Base-by-base conservation (phyloP, 2,888 invertebrate species). In the Ophioninae sp. region DNA sequence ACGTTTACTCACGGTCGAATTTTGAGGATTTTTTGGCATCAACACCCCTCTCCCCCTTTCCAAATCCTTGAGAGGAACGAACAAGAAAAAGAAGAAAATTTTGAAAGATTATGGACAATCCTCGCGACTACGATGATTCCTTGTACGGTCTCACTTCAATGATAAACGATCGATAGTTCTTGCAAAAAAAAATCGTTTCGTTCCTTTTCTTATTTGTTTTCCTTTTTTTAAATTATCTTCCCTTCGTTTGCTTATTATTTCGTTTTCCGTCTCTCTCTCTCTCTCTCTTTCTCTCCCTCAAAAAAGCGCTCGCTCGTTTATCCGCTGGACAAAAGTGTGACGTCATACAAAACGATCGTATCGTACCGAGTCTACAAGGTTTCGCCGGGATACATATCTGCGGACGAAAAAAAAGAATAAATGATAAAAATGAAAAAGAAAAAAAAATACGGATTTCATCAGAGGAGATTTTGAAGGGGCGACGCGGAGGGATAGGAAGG, bases 61-160 rank as follows among this genome's bases (percentile, higher is more conserved):
- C 81, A 65, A 82, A 69, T 81, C 50, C 50, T 10, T 6, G 50
- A 13, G 50, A 70, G 50, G 37, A 84, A 85, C 83, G 85, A 87
- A 85, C 30, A 82, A 88, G 88, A 85, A 78, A 82, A 85, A 83
- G 65, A 61, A 65, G 30, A 83, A 61, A 65, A 64, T 82, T 83
- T 87, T 79, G 84, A 89, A 88, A 89, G 90, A 92, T 92, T 91
- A 92, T 92, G 92, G 92, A 92, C 92, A 92, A 92, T 92, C 91
- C 87, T 88, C 88, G 87, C 81, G 87, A 84, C 86, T 86, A 85
- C 83, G 84, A 87, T 86, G 81, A 87, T 87, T 88, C 87, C 84
- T 85, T 86, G 87, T 79, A 67, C 37, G 50, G 37, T 85, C 85
- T 88, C 88, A 90, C 88, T 89, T 84, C 86, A 78, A 87, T 77